phyloP scores from a whole-genome alignment of 2,797 vertebrate species.

The Coccyzus lansbergi region DNA sequence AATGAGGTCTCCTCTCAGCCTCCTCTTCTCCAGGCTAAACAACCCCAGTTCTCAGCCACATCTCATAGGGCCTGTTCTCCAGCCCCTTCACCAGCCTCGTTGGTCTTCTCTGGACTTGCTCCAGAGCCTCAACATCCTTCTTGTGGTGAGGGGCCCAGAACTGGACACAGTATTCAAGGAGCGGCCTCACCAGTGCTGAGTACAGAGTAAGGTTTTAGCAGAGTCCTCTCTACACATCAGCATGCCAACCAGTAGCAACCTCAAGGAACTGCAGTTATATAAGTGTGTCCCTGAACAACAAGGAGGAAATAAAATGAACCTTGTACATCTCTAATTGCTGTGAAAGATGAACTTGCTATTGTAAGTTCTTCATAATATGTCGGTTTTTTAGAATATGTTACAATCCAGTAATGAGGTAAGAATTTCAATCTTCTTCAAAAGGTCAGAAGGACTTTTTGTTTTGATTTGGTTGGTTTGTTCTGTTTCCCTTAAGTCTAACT shows the following conservation, averaged over 20 bases:
- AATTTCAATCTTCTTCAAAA: background rate
- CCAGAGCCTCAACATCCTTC: no score
- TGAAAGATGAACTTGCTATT: background rate
- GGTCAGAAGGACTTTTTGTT: background rate
- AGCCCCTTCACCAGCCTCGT: no score
- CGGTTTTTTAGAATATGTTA: background rate
- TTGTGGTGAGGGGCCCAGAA: no score
- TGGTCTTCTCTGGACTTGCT: no score
- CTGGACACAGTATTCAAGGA: no score
- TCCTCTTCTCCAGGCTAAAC: no score
- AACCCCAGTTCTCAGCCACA: no score
- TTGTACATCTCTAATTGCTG: background rate
- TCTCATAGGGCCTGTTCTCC: no score
- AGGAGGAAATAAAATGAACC: background rate
- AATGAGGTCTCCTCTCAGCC: no score
- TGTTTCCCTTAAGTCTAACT: background rate
- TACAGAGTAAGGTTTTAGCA: background rate
- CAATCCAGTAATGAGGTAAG: background rate
- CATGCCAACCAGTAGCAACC: background rate
- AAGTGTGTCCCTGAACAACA: background rate
- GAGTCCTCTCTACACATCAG: background rate
- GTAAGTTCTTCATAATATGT: background rate
- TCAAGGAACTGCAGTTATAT: background rate
- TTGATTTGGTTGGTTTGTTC: background rate
- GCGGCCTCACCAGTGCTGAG: no score